These are phyloP conservation scores for Campoplex capitator DNA, from an alignment of 2,888 invertebrate genomes.

Conservation along the genomic window DNA sequence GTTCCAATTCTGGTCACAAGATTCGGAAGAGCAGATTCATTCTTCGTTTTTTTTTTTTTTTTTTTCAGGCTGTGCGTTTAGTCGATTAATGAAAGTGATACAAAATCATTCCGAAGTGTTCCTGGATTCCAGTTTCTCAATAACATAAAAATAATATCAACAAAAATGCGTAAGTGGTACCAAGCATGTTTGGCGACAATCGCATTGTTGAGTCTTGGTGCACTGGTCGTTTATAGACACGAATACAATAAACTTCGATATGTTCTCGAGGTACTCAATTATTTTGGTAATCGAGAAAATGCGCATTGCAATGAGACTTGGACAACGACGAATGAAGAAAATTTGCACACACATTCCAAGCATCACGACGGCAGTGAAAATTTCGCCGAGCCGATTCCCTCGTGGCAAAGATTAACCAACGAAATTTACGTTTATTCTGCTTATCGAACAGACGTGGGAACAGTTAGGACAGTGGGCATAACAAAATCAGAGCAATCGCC, in stretches of 20 bases:
- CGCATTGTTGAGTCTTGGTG: slow-evolving; percentile 90
- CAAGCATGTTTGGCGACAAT: slow-evolving; percentile 90
- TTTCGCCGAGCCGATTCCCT: slow-evolving; percentile 87
- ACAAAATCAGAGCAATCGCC: slow-evolving; percentile 85
- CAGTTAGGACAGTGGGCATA: slow-evolving; percentile 88
- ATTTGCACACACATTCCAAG: background rate
- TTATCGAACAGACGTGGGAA: slow-evolving; percentile 86
- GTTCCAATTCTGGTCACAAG: background rate
- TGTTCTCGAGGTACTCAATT: slow-evolving; percentile 93
- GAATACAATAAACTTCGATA: slow-evolving; percentile 94
- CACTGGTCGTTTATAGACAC: slow-evolving; percentile 92
- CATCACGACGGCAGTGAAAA: slow-evolving; percentile 70
- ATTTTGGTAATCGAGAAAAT: slow-evolving; percentile 90
- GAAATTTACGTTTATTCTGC: slow-evolving; percentile 89
- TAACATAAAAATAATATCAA: background rate
- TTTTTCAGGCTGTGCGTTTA: background rate
- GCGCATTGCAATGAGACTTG: slow-evolving; percentile 83
- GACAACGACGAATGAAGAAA: background rate
- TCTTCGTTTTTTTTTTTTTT: background rate
- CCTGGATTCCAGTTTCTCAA: background rate
- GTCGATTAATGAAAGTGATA: background rate
- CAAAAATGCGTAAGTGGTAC: slow-evolving; percentile 93
- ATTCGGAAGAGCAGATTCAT: background rate
- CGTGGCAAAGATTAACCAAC: slow-evolving; percentile 89
- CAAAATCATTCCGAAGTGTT: background rate